Conservation (phyloP, 2,797 vertebrate genomes). For the Brachyalestes nurse region DNA sequence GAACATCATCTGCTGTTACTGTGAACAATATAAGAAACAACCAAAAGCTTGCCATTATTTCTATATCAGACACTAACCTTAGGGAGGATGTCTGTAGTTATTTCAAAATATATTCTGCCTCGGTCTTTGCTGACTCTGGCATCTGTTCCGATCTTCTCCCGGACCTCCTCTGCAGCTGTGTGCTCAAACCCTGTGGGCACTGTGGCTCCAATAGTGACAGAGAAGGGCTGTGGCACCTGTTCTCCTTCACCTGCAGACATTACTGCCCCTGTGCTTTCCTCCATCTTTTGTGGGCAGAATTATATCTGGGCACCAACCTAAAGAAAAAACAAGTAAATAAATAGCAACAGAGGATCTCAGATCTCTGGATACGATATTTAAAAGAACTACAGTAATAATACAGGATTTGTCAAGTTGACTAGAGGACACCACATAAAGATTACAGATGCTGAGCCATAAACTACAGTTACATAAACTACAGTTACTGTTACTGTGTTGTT, state of each 20-base stretch:
- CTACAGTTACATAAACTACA: no score
- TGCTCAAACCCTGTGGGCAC: conserved; percentile 95
- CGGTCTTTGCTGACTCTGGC: conserved; percentile 88
- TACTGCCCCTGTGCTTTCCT: background rate
- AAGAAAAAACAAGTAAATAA: background rate
- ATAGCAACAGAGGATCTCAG: background rate
- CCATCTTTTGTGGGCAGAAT: background rate
- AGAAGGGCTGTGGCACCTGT: conserved; percentile 19
- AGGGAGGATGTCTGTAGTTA: conserved; percentile 81
- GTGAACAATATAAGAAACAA: no score
- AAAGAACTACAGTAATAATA: background rate
- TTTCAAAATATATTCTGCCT: conserved; percentile 92
- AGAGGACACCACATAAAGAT: background rate
- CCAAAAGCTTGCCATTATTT: background rate
- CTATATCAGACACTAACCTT: conserved; percentile 75
- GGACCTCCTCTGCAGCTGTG: conserved; percentile 91
- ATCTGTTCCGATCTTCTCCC: conserved; percentile 87
- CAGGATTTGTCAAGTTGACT: background rate
- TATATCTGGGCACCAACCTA: background rate
- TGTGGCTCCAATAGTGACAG: conserved; percentile 87
- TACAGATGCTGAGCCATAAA: background rate
- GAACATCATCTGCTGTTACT: no score
- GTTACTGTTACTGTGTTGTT: background rate
- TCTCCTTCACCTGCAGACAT: background rate
- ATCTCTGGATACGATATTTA: background rate